These are phyloP conservation scores for Pandion haliaetus DNA, from an alignment of 2,113 vertebrate species.

Conservation along the genomic window DNA sequence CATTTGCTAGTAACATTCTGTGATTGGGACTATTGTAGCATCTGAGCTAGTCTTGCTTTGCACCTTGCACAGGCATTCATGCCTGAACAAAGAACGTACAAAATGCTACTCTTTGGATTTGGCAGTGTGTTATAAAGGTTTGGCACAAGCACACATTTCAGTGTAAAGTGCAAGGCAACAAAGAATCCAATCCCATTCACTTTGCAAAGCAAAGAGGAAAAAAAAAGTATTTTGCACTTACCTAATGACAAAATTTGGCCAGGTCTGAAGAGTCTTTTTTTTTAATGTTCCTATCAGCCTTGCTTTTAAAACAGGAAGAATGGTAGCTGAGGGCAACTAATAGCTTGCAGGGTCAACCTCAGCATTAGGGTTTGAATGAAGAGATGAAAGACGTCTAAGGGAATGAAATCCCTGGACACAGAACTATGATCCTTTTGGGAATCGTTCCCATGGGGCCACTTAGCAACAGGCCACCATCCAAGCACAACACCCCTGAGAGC, in stretches of 20 bases:
- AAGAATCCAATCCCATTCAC: conserved; percentile 28
- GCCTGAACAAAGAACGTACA: conserved; percentile 24
- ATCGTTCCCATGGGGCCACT: conserved; percentile 32
- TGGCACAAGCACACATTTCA: conserved; percentile 26
- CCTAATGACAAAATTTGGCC: conserved; percentile 12
- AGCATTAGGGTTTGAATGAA: conserved; percentile 23
- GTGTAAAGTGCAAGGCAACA: conserved; percentile 24
- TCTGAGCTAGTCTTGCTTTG: background rate
- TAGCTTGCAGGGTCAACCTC: conserved; percentile 32
- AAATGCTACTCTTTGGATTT: conserved; percentile 18
- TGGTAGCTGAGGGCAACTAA: conserved; percentile 25
- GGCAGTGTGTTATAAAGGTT: background rate
- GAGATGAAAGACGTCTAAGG: conserved; percentile 41
- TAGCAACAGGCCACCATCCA: conserved; percentile 60
- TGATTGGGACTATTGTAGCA: background rate
- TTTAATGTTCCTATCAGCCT: background rate
- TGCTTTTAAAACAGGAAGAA: conserved; percentile 33
- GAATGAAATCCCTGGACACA: conserved; percentile 8
- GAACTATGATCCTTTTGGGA: conserved; percentile 29
- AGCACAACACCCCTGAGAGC: background rate
- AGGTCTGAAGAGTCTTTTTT: background rate
- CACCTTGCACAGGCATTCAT: conserved; percentile 45
- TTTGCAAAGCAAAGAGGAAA: background rate
- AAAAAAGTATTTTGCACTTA: background rate
- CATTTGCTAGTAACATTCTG: background rate